A percentile compares a stretch with the other conserved stretches of the same genome.
Conservation (phyloP, 2,113 vertebrate genomes). For the Helogale parvula region DNA sequence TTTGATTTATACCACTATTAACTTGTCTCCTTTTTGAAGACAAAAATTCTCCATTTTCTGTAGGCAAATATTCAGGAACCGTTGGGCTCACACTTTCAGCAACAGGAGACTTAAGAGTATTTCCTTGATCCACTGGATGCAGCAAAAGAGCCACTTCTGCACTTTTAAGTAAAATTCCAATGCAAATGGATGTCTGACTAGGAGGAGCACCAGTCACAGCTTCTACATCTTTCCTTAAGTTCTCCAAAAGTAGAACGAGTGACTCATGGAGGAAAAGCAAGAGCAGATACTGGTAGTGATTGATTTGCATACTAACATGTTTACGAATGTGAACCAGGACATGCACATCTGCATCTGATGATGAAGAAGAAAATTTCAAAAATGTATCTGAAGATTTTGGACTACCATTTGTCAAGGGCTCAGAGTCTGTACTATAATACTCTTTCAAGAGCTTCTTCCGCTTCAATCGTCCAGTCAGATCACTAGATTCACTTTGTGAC, state of each 20-base stretch:
- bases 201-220: conserved; percentile 89
- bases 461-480: conserved; percentile 90
- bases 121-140: conserved; percentile 88
- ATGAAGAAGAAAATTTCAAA: conserved; percentile 72
- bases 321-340: conserved; percentile 93
- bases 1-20: conserved; percentile 63
- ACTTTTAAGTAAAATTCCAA: conserved; percentile 94
- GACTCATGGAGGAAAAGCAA: conserved; percentile 95
- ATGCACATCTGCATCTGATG: conserved; percentile 91
- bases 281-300: conserved; percentile 96
- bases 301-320: conserved; percentile 94
- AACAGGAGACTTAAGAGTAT: conserved; percentile 82
- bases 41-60: conserved; percentile 87
- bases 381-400: conserved; percentile 86
- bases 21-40: conserved; percentile 83
- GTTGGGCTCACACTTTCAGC: conserved; percentile 84
- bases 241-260: conserved; percentile 92
- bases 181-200: conserved; percentile 86
- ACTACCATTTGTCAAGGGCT: conserved; percentile 84
- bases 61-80: conserved; percentile 88
- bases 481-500: conserved; percentile 90
- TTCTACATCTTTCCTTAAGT: conserved; percentile 93
- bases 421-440: conserved; percentile 91
- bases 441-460: conserved; percentile 94
- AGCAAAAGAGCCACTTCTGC: conserved; percentile 95